Evolutionary conservation across 2,888 invertebrate genomes (phyloP).

Genomic region (Hetaerina titia): DNA sequence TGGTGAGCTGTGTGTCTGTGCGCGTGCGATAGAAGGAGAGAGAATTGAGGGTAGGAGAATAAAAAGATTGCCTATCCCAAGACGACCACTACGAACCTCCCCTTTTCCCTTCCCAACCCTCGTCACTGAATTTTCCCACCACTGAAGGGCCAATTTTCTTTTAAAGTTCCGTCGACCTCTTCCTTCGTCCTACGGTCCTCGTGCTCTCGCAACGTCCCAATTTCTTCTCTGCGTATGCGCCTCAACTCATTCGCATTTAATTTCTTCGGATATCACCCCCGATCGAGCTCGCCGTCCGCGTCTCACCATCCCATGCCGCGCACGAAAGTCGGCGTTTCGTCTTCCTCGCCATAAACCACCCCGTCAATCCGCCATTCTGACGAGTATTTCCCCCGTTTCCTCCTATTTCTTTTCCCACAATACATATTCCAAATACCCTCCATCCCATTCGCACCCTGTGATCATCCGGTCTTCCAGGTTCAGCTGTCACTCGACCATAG

Average conservation of each 20-base stretch:
- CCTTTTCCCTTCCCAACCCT: not conserved
- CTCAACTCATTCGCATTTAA: slow-evolving; percentile 4
- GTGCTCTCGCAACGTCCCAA: not conserved
- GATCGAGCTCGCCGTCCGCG: too few species aligned
- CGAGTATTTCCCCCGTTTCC: too few species aligned
- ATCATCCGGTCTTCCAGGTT: too few species aligned
- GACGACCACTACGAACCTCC: not conserved
- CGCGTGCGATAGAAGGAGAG: not conserved
- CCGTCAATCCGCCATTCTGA: too few species aligned
- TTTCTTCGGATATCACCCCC: not conserved
- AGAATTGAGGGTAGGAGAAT: not conserved
- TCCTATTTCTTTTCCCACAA: too few species aligned
- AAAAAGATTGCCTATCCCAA: slow-evolving; percentile 17
- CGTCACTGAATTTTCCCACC: not conserved
- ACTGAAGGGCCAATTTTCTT: slow-evolving; percentile 12
- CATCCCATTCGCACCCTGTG: too few species aligned
- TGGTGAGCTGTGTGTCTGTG: not conserved
- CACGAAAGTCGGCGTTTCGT: too few species aligned
- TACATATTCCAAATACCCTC: too few species aligned
- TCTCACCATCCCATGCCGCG: too few species aligned
- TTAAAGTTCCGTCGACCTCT: not conserved
- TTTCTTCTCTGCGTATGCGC: not conserved
- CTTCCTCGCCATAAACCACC: too few species aligned
- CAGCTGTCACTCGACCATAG: too few species aligned
- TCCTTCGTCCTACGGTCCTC: not conserved